phyloP scores from a whole-genome alignment of 1,140 invertebrate genomes.

The Drosophila willistoni region DNA sequence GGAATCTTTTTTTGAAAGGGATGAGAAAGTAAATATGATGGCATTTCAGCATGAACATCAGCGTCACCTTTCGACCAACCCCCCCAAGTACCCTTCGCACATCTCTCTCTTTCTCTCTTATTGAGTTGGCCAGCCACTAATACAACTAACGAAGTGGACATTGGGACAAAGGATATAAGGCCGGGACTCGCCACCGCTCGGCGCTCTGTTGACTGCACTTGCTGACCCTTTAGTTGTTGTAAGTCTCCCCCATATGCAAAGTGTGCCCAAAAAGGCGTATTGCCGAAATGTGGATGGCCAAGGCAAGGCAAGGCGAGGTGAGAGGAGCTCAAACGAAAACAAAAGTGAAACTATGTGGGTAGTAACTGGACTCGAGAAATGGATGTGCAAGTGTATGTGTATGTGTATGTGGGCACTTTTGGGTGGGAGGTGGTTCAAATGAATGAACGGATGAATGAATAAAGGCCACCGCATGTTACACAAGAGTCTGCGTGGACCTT shows the following conservation, averaged over 20 bases:
- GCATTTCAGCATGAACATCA: background rate
- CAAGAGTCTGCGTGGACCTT: slow-evolving; percentile 57
- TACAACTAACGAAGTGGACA: slow-evolving; percentile 80
- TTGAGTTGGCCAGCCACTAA: slow-evolving; percentile 40
- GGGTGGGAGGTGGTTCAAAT: slow-evolving; percentile 47
- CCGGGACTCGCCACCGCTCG: slow-evolving; percentile 8
- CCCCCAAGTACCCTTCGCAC: background rate
- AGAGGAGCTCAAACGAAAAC: slow-evolving; percentile 64
- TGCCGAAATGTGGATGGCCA: background rate
- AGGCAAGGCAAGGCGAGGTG: background rate
- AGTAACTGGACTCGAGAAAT: slow-evolving; percentile 12
- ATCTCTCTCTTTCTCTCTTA: background rate
- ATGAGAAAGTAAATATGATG: background rate
- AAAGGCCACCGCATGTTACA: slow-evolving; percentile 78
- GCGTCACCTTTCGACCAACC: background rate
- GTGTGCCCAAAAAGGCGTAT: slow-evolving; percentile 33
- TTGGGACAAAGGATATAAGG: slow-evolving; percentile 29
- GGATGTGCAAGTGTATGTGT: background rate
- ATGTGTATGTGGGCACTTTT: too few relatives aligned
- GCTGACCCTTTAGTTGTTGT: slow-evolving; percentile 28
- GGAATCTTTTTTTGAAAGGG: background rate
- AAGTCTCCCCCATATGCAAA: slow-evolving; percentile 58
- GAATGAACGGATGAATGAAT: slow-evolving; percentile 80
- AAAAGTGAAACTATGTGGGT: slow-evolving; percentile 75
- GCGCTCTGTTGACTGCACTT: background rate